These are phyloP conservation scores for Cynopterus brachyotis DNA, from an alignment of 2,113 vertebrate genomes.

Conservation along the genomic window DNA sequence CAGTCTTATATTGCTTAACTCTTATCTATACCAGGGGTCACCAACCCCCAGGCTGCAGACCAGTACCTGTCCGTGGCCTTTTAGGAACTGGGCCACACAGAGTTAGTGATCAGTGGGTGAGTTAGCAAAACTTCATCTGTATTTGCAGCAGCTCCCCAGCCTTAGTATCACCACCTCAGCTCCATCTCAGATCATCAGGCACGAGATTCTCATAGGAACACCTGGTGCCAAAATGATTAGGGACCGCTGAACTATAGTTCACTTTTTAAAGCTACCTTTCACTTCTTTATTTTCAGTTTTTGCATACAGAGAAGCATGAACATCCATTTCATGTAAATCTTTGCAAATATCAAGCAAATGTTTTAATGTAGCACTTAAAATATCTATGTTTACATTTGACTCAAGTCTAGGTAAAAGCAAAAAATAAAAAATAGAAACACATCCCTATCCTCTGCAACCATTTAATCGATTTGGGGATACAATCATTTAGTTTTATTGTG, in stretches of 20 bases:
- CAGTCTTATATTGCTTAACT: not conserved
- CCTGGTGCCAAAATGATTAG: no score
- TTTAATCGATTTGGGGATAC: conserved; percentile 8
- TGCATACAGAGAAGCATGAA: not conserved
- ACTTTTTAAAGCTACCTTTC: not conserved
- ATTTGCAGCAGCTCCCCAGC: no score
- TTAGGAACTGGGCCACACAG: no score
- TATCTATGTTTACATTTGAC: not conserved
- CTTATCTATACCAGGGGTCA: not conserved
- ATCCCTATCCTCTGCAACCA: not conserved
- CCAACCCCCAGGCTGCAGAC: no score
- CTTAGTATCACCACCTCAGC: no score
- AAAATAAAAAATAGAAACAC: not conserved
- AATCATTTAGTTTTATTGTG: not conserved
- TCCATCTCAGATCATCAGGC: no score
- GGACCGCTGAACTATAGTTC: not conserved
- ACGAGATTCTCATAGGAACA: no score
- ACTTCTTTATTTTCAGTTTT: conserved; percentile 14
- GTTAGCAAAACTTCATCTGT: no score
- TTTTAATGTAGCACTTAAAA: conserved; percentile 20
- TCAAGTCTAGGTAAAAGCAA: not conserved
- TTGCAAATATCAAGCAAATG: not conserved
- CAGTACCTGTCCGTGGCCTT: no score
- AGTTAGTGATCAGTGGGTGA: no score
- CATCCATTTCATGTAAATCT: not conserved